Evolutionary conservation across 2,888 invertebrate genomes (phyloP).

Genomic region (Troides oblongomaculatus): DNA sequence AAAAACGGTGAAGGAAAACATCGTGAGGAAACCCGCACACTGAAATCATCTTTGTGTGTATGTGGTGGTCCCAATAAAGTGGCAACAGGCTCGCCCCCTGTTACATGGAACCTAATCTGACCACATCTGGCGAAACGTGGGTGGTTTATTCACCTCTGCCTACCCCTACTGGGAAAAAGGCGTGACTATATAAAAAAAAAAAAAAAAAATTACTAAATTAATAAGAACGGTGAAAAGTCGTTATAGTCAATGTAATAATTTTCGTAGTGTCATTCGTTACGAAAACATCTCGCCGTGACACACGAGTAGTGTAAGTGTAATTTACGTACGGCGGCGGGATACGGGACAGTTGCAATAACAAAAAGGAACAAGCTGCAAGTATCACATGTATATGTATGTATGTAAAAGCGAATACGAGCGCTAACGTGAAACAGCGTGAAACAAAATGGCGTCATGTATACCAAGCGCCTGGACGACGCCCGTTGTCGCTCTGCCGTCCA

Average conservation of each 20-base stretch:
- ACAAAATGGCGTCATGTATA: not conserved
- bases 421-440: not conserved
- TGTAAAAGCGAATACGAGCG: not conserved
- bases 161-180: too few relatives aligned
- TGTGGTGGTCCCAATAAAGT: too few relatives aligned
- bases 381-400: not conserved
- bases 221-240: not conserved
- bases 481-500: not conserved
- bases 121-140: too few relatives aligned
- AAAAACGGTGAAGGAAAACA: too few relatives aligned
- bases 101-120: too few relatives aligned
- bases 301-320: constrained; percentile 10
- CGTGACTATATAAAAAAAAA: too few relatives aligned
- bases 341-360: not conserved
- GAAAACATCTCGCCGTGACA: constrained; percentile 11
- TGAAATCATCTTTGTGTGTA: too few relatives aligned
- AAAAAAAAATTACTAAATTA: too few relatives aligned
- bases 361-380: not conserved
- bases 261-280: not conserved
- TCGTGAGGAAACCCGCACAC: too few relatives aligned
- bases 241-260: constrained; percentile 7
- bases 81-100: too few relatives aligned
- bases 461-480: too few relatives aligned
- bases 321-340: constrained; percentile 13
- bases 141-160: too few relatives aligned